Evolutionary conservation across 2,888 invertebrate genomes (phyloP).

Genomic region (Xylophagus ater): DNA sequence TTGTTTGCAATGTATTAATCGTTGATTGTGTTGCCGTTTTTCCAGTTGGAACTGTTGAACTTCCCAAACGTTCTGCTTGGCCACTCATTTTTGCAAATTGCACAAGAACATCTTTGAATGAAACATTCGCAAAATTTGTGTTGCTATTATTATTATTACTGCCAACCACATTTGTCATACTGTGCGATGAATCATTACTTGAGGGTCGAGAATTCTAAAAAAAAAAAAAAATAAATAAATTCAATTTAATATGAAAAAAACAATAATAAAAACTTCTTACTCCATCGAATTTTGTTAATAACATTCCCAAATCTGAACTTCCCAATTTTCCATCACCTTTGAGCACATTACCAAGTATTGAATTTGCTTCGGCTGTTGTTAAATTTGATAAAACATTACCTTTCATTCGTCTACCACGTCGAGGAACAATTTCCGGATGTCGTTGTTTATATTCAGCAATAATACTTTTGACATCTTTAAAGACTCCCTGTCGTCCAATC

Average conservation of each 20-base stretch:
- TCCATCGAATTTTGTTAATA: slow-evolving; percentile 15
- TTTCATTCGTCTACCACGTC: slow-evolving; percentile 54
- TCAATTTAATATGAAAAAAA: not conserved
- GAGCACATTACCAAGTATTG: slow-evolving; percentile 21
- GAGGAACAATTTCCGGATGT: slow-evolving; percentile 61
- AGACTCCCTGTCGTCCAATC: slow-evolving; percentile 59
- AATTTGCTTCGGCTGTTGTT: slow-evolving; percentile 14
- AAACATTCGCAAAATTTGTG: slow-evolving; percentile 32
- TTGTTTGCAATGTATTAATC: slow-evolving; percentile 32
- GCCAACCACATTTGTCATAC: slow-evolving; percentile 35
- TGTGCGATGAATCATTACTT: slow-evolving; percentile 44
- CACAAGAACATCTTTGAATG: slow-evolving; percentile 63
- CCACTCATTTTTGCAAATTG: slow-evolving; percentile 49
- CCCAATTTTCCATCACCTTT: slow-evolving; percentile 21
- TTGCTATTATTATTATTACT: slow-evolving; percentile 25
- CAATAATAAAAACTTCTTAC: slow-evolving; percentile 5
- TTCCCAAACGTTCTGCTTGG: slow-evolving; percentile 15
- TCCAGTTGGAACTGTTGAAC: slow-evolving; percentile 12
- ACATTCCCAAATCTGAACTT: slow-evolving; percentile 13
- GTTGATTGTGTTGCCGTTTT: slow-evolving; percentile 11
- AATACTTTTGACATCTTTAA: slow-evolving; percentile 72
- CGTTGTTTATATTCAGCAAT: slow-evolving; percentile 69
- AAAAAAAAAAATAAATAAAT: slow-evolving; percentile 2
- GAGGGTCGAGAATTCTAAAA: slow-evolving; percentile 35
- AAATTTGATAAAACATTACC: not conserved